Conservation (phyloP, 2,113 vertebrate genomes). For the Catagonus wagneri region DNA sequence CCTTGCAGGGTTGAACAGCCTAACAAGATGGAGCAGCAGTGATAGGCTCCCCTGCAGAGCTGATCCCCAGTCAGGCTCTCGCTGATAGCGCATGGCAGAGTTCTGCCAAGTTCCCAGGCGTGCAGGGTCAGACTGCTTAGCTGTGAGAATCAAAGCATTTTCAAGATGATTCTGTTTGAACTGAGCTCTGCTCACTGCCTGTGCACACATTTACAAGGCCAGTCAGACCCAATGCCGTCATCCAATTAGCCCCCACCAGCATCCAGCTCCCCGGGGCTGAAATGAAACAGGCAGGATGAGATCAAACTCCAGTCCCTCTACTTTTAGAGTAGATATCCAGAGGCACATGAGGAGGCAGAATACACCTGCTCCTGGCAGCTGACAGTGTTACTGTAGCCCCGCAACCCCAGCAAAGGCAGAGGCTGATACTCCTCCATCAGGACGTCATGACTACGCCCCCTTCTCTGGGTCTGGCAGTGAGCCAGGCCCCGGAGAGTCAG, state of each 20-base stretch:
- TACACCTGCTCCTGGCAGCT: constrained; percentile 32
- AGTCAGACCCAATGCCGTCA: constrained; percentile 46
- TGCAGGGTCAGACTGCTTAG: constrained; percentile 56
- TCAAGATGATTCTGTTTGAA: constrained; percentile 73
- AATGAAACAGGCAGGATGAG: constrained; percentile 59
- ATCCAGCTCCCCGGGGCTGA: constrained; percentile 54
- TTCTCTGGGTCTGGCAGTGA: constrained; percentile 32
- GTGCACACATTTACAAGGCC: constrained; percentile 57
- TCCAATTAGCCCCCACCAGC: constrained; percentile 72
- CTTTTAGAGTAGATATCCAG: constrained; percentile 48
- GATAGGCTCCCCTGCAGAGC: neutral
- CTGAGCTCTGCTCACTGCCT: constrained; percentile 54
- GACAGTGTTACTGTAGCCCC: neutral
- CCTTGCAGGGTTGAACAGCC: neutral
- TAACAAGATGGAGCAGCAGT: neutral
- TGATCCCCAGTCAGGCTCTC: neutral
- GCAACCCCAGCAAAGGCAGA: constrained; percentile 4
- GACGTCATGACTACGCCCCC: neutral
- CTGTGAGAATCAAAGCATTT: constrained; percentile 76
- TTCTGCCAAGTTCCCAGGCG: constrained; percentile 52
- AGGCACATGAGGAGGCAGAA: constrained; percentile 35
- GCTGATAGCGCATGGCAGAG: neutral
- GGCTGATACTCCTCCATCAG: neutral
- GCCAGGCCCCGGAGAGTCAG: constrained; percentile 39
- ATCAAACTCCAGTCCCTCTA: constrained; percentile 63